Conservation (phyloP, 2,888 invertebrate species). For the Macrostomum cliftonense region DNA sequence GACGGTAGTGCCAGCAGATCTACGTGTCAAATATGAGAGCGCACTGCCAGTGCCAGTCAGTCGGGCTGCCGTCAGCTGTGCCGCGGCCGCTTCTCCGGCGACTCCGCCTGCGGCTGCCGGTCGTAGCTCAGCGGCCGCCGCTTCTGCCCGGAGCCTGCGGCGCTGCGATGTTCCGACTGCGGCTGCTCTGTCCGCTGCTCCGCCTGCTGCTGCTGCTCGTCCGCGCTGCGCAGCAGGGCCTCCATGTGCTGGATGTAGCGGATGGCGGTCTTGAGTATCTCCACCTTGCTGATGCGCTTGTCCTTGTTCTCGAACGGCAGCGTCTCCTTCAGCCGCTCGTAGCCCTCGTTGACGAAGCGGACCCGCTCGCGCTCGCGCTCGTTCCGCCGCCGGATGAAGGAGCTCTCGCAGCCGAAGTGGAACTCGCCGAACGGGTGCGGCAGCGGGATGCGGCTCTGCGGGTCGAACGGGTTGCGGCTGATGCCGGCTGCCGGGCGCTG, state of each 20-base stretch:
- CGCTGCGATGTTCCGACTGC: too few relatives aligned
- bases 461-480: constrained; percentile 16
- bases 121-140: too few relatives aligned
- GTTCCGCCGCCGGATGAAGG: constrained; percentile 29
- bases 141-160: too few relatives aligned
- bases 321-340: constrained; percentile 17
- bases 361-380: constrained; percentile 33
- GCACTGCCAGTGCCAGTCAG: too few relatives aligned
- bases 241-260: constrained; percentile 28
- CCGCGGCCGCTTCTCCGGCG: too few relatives aligned
- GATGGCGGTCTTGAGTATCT: constrained; percentile 30
- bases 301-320: constrained; percentile 27
- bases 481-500: constrained; percentile 1
- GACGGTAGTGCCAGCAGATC: too few relatives aligned
- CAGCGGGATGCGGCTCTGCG: constrained; percentile 26
- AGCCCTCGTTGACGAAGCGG: constrained; percentile 33
- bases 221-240: constrained; percentile 12
- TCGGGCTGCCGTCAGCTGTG: too few relatives aligned
- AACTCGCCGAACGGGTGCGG: constrained; percentile 18
- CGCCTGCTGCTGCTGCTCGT: too few relatives aligned
- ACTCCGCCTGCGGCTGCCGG: too few relatives aligned
- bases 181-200: too few relatives aligned
- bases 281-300: constrained; percentile 33
- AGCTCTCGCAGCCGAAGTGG: constrained; percentile 20
- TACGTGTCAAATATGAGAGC: too few relatives aligned